Percentiles rank a stretch among this genome's conserved stretches.
These are phyloP conservation scores for Pandemis heparana DNA, from an alignment of 2,888 invertebrate species.

Conservation along the genomic window DNA sequence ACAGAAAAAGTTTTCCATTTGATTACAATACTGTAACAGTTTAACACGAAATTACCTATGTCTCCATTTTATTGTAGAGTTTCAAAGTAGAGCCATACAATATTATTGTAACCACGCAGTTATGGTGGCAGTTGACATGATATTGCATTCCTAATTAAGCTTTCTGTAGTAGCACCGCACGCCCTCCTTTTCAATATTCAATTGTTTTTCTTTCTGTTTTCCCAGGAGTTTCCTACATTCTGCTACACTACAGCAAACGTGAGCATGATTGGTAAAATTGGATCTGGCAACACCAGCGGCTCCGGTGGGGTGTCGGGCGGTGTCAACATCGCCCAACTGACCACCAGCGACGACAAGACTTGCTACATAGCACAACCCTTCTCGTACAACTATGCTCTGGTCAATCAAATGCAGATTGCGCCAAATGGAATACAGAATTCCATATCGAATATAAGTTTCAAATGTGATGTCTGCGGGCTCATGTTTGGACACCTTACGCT, in stretches of 20 bases:
- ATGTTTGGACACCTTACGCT: slow-evolving; percentile 93
- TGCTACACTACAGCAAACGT: slow-evolving; percentile 88
- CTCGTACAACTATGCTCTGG: slow-evolving; percentile 93
- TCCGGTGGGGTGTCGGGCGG: slow-evolving; percentile 79
- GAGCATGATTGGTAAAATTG: slow-evolving; percentile 88
- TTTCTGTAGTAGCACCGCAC: neutral
- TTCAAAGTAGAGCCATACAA: slow-evolving; percentile 18
- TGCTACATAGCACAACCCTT: slow-evolving; percentile 92
- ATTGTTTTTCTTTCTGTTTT: slow-evolving; percentile 23
- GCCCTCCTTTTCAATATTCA: neutral
- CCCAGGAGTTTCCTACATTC: slow-evolving; percentile 89
- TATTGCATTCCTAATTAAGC: slow-evolving; percentile 14
- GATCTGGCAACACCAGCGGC: slow-evolving; percentile 72
- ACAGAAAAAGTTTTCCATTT: neutral
- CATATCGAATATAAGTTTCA: slow-evolving; percentile 93
- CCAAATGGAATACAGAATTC: slow-evolving; percentile 89
- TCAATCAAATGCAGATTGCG: slow-evolving; percentile 94
- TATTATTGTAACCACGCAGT: slow-evolving; percentile 1
- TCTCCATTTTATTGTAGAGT: neutral
- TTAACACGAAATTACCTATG: neutral
- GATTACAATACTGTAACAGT: neutral
- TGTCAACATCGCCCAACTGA: slow-evolving; percentile 89
- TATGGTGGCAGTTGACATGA: neutral
- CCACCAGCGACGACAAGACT: slow-evolving; percentile 88
- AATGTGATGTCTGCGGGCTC: slow-evolving; percentile 94